Evolutionary conservation across 2,797 vertebrate species (phyloP).

Genomic region (Picus viridis): DNA sequence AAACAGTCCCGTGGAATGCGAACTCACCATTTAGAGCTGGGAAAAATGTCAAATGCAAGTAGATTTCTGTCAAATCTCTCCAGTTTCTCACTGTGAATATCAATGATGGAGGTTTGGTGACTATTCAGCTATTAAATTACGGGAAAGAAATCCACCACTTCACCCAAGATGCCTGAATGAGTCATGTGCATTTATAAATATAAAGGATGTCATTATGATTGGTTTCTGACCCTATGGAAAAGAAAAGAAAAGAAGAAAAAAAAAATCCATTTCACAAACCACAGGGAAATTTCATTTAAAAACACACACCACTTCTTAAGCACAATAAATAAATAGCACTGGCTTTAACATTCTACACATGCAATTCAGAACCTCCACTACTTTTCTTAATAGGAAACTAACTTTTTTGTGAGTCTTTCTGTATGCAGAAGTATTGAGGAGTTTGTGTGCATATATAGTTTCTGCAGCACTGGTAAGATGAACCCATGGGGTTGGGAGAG

Average conservation of each 20-base stretch:
- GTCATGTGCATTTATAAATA: neutral
- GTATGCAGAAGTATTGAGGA: neutral
- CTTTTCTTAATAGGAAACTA: neutral
- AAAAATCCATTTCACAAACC: neutral
- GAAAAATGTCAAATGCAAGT: constrained; percentile 27
- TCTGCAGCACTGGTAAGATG: neutral
- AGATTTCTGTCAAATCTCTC: constrained; percentile 5
- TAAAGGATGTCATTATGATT: neutral
- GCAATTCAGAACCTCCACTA: neutral
- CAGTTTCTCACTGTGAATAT: constrained; percentile 17
- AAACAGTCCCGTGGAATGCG: neutral
- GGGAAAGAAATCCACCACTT: constrained; percentile 28
- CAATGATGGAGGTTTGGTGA: neutral
- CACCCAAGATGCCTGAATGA: neutral
- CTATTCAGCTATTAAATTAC: constrained; percentile 21
- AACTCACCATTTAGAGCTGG: neutral
- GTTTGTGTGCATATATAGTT: neutral
- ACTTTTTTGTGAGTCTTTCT: neutral
- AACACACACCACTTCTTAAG: neutral
- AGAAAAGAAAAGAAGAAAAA: neutral
- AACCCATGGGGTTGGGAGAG: neutral
- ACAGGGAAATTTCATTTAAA: constrained; percentile 5
- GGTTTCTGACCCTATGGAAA: neutral
- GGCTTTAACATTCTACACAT: neutral
- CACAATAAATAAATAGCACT: neutral